Percentiles rank a stretch among this genome's conserved stretches.
Evolutionary conservation across 2,113 vertebrate species (phyloP).

Genomic region (Jacana jacana): DNA sequence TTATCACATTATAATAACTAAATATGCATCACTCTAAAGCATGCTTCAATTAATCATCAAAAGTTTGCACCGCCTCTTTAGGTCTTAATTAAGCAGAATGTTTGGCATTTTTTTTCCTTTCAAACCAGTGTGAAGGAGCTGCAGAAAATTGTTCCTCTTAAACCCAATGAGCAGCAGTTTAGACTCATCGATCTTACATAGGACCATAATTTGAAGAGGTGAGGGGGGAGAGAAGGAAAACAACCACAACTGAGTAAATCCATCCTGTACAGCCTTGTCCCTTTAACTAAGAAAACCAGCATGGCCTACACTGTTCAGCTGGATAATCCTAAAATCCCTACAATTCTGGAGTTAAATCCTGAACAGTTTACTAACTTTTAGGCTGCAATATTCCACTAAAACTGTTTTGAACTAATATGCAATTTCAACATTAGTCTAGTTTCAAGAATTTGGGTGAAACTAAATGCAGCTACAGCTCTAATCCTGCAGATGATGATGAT

Average conservation of each 20-base stretch:
- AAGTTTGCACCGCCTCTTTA: conserved; percentile 76
- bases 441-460: background rate
- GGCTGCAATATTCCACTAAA: background rate
- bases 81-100: conserved; percentile 76
- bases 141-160: conserved; percentile 52
- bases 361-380: background rate
- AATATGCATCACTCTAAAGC: conserved; percentile 77
- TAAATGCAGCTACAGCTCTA: background rate
- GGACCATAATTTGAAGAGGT: background rate
- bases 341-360: background rate
- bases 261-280: background rate
- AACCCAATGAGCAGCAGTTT: conserved; percentile 45
- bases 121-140: conserved; percentile 52
- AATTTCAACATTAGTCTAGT: background rate
- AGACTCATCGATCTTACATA: conserved; percentile 20
- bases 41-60: conserved; percentile 86
- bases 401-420: background rate
- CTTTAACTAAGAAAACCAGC: background rate
- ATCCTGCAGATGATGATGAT: background rate
- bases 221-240: background rate
- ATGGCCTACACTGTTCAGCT: background rate
- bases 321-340: background rate
- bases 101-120: conserved; percentile 46
- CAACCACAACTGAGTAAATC: background rate
- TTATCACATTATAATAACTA: conserved; percentile 84